These are phyloP conservation scores for Sylvilagus bachmani DNA, from an alignment of 2,113 vertebrate species.

Conservation along the genomic window DNA sequence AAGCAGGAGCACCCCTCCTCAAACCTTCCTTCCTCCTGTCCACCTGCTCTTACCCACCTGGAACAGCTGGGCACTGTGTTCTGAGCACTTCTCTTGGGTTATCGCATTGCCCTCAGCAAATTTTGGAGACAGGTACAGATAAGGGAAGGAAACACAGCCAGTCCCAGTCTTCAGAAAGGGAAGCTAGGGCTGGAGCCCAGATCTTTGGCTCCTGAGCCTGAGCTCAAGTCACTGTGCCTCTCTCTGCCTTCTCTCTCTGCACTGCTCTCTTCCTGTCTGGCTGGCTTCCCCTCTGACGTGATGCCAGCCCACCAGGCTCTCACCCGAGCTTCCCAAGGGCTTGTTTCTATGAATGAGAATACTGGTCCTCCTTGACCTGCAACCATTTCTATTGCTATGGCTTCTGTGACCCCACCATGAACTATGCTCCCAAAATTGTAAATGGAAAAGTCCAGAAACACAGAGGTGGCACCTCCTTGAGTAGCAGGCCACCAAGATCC, in stretches of 20 bases:
- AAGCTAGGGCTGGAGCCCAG: not conserved
- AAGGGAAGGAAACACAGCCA: conserved; percentile 20
- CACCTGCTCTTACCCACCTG: not conserved
- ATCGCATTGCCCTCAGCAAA: not conserved
- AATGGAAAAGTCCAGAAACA: too few relatives aligned
- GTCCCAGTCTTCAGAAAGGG: not conserved
- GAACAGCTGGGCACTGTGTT: not conserved
- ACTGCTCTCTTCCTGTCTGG: not conserved
- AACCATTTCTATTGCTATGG: too few relatives aligned
- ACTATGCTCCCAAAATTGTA: too few relatives aligned
- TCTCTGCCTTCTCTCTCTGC: not conserved
- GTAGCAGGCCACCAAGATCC: too few relatives aligned
- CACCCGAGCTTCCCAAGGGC: not conserved
- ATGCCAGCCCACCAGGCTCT: not conserved
- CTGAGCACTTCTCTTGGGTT: not conserved
- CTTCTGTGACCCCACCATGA: too few relatives aligned
- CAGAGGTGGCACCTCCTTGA: too few relatives aligned
- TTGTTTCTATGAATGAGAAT: too few relatives aligned
- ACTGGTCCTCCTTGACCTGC: too few relatives aligned
- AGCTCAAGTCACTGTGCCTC: not conserved
- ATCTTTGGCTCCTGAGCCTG: not conserved
- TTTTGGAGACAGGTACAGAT: conserved; percentile 18
- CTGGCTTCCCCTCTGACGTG: not conserved
- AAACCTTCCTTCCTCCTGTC: rapidly evolving
- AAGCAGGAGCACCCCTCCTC: rapidly evolving